Conservation (phyloP, 1,140 invertebrate genomes). For the Hypsibius dujardini region DNA sequence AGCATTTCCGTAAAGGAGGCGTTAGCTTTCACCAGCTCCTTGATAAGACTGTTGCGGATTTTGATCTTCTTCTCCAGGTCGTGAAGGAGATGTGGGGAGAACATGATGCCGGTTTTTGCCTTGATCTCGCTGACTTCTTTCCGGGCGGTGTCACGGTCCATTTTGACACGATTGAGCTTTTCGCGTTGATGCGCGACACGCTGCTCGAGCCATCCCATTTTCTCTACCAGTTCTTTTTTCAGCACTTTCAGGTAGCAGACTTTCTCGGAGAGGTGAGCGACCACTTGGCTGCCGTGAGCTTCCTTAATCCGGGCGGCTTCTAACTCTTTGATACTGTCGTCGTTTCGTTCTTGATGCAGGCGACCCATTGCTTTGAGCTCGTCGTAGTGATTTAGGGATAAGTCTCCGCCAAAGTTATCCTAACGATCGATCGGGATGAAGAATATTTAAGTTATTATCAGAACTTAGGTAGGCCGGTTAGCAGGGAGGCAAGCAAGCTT, state of each 20-base stretch:
- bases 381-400: conserved; percentile 9
- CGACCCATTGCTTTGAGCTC: conserved; percentile 5
- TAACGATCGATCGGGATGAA: too few relatives aligned
- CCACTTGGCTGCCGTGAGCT: not conserved
- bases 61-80: conserved; percentile 1
- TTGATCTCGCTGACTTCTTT: not conserved
- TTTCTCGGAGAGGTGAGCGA: conserved; percentile 5
- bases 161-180: not conserved
- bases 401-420: conserved; percentile 5
- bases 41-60: not conserved
- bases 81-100: not conserved
- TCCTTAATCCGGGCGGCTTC: not conserved
- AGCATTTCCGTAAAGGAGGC: not conserved
- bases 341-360: conserved; percentile 1
- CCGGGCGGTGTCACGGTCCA: not conserved
- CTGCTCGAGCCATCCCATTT: not conserved
- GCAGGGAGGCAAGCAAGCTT: not conserved
- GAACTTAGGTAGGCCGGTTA: too few relatives aligned
- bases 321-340: conserved; percentile 4
- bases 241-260: not conserved
- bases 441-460: too few relatives aligned
- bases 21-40: not conserved
- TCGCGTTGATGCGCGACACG: not conserved
- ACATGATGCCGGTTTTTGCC: conserved; percentile 5
- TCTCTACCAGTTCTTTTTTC: conserved; percentile 1